Conservation (phyloP, 1,140 invertebrate species). For the Drosophila oshimai region DNA sequence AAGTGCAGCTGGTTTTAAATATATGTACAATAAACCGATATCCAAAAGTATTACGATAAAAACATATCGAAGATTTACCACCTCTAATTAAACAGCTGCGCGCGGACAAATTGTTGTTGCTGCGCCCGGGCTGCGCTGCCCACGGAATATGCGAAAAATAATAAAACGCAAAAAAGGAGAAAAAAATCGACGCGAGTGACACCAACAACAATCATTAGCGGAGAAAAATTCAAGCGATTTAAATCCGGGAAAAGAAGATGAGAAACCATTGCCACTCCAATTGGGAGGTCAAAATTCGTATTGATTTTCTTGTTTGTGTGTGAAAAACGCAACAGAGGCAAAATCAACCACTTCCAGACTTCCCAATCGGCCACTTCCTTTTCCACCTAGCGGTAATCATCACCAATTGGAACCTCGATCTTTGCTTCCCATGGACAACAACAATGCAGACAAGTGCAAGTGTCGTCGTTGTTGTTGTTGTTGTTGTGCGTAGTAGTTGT, state of each 20-base stretch:
- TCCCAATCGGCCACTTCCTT: slow-evolving; percentile 18
- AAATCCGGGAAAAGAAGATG: background rate
- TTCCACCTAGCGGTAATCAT: slow-evolving; percentile 18
- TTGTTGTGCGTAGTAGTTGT: slow-evolving; percentile 20
- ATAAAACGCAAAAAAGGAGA: slow-evolving; percentile 6
- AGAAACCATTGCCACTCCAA: background rate
- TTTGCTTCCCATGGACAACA: slow-evolving; percentile 23
- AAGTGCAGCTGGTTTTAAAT: too few relatives aligned
- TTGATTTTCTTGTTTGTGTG: slow-evolving; percentile 65
- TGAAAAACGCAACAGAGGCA: slow-evolving; percentile 28
- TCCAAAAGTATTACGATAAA: too few relatives aligned
- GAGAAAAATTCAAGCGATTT: background rate
- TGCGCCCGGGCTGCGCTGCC: slow-evolving; percentile 7
- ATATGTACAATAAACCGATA: too few relatives aligned
- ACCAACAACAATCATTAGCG: background rate
- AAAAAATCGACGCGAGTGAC: background rate
- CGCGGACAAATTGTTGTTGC: slow-evolving; percentile 10
- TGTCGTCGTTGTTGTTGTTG: slow-evolving; percentile 26
- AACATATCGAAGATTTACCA: too few relatives aligned
- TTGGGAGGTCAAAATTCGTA: slow-evolving; percentile 30
- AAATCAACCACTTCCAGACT: slow-evolving; percentile 51
- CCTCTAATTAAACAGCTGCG: slow-evolving; percentile 17
- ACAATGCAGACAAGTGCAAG: slow-evolving; percentile 46
- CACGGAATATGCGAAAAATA: slow-evolving; percentile 4
- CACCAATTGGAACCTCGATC: slow-evolving; percentile 18